Conservation (phyloP, 2,113 vertebrate species). For the Meleagris gallopavo region DNA sequence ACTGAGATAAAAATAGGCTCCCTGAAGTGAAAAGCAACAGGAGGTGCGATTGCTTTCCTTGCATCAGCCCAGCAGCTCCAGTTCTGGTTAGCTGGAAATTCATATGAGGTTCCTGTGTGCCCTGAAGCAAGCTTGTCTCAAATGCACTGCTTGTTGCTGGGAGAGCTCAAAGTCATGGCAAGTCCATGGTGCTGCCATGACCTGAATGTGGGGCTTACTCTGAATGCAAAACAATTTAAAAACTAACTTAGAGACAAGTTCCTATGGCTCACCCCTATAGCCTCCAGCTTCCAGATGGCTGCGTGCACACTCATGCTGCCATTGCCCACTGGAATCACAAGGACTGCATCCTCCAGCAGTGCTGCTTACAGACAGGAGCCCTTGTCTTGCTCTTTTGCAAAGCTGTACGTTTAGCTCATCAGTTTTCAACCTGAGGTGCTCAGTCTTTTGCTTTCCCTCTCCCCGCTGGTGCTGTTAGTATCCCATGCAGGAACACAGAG, state of each 20-base stretch:
- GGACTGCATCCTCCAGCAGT: rapidly evolving
- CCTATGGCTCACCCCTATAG: background rate
- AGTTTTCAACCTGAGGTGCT: background rate
- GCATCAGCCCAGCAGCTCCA: background rate
- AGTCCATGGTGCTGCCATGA: rapidly evolving
- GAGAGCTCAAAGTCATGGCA: background rate
- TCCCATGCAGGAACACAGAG: rapidly evolving
- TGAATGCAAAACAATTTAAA: background rate
- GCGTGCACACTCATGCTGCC: rapidly evolving
- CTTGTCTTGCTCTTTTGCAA: background rate
- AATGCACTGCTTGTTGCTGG: background rate
- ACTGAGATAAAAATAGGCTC: background rate
- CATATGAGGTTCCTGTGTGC: rapidly evolving
- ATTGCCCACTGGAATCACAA: background rate
- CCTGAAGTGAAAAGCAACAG: rapidly evolving
- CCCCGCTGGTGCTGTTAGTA: rapidly evolving
- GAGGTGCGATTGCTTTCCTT: background rate
- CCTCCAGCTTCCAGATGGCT: background rate
- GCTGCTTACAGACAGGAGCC: background rate
- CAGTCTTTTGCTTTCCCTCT: background rate
- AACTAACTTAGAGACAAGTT: background rate
- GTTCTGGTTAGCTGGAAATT: background rate
- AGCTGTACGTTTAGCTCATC: background rate
- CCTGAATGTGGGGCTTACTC: background rate
- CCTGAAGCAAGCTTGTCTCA: background rate